Evolutionary conservation across 2,797 vertebrate species (phyloP).

Genomic region (Etheostoma nigrum): DNA sequence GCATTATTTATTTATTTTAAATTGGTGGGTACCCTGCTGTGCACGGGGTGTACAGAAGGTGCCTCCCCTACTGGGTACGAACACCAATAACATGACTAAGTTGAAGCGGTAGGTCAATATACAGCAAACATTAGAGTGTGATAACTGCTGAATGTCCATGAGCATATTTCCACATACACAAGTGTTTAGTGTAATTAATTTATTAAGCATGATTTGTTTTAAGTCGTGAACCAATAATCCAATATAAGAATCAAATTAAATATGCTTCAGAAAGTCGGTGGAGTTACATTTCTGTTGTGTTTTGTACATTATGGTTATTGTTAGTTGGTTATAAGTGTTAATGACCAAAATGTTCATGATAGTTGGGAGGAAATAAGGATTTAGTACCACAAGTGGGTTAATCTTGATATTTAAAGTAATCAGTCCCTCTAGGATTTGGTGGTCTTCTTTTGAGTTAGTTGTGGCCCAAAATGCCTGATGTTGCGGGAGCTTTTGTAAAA

Average conservation of each 20-base stretch:
- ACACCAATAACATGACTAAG: neutral
- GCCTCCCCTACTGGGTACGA: neutral
- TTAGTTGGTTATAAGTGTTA: neutral
- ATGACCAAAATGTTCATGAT: constrained; percentile 6
- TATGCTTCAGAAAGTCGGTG: neutral
- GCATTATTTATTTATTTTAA: constrained; percentile 54
- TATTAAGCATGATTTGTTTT: neutral
- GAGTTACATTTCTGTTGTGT: neutral
- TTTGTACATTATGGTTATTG: neutral
- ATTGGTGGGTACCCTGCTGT: constrained; percentile 10
- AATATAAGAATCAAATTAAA: neutral
- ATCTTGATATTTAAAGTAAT: neutral
- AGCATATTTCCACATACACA: too few species aligned
- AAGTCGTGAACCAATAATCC: neutral
- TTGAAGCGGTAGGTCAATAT: neutral
- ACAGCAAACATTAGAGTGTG: neutral
- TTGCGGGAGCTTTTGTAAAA: too few species aligned
- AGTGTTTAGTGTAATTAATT: too few species aligned
- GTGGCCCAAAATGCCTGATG: too few species aligned
- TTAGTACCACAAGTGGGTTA: neutral
- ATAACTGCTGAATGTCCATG: neutral
- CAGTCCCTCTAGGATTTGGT: too few species aligned
- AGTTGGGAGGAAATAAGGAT: constrained; percentile 2
- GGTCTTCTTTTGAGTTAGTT: too few species aligned
- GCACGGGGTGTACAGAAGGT: constrained; percentile 2